Evolutionary conservation across 2,888 invertebrate species (phyloP), one percentile per base, ranked within the genome.

Genomic region (Nomada fucata): DNA sequence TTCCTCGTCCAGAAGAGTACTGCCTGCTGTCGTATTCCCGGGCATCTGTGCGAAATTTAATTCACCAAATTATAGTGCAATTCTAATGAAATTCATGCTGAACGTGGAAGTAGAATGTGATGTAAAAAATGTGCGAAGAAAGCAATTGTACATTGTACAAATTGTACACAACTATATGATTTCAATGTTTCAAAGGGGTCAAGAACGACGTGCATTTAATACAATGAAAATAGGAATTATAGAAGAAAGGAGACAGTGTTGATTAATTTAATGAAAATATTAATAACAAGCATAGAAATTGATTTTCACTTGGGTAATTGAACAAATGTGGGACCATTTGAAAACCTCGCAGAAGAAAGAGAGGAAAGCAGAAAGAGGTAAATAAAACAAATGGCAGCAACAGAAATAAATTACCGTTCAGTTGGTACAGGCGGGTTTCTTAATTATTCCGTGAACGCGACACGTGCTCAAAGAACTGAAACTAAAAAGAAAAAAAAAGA

Each of bases 11-110:
- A 90, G 83, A 29, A 92, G 83, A 11, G 88, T 92, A 74, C 90
- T 92, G 26, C 91, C 92, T 42, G 88, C 87, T 60, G 92, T 92
- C 26, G 92, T 86, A 59, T 92, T 91, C 53, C 87, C 89, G 20
- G 92, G 90, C 90, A 91, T 90, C 92, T 92, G 80, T 15, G 47
- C 15, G 53, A 57, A 20, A n/a, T n/a, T 36, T 7, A 60, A 68
- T 50, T 2, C 18, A 29, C 7, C 55, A n/a, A 50, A 50, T 63
- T n/a, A 61, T 59, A 44, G 10, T 18, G 7, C 15, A 36, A 29
- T 59, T 18, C 44, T 7, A 26, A n/a, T 15, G 10, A 2, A 44
- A 44, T 26, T 11, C 2, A 18, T 5, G 13, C 9, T 11, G 18
- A 55, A 20, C 10, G 23, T 11, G 55, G 10, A 55, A 10, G 20